These are phyloP conservation scores for Anagyrus pseudococci DNA, from an alignment of 2,888 invertebrate genomes.

Conservation along the genomic window DNA sequence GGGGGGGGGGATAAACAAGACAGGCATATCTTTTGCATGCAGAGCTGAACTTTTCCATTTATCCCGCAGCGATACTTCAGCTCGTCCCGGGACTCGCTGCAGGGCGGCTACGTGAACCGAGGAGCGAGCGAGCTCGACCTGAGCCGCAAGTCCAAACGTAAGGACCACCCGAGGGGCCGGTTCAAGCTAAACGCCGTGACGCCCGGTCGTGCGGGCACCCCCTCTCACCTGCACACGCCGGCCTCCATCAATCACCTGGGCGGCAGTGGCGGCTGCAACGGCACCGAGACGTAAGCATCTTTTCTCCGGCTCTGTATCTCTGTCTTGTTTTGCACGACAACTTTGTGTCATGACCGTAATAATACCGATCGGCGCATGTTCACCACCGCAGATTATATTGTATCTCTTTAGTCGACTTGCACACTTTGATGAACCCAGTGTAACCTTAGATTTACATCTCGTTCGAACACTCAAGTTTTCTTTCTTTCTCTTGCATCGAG, in stretches of 20 bases:
- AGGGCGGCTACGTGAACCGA: conserved; percentile 73
- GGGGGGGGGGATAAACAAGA: no score
- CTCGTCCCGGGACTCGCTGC: conserved; percentile 77
- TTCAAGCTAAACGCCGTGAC: conserved; percentile 65
- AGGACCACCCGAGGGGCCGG: conserved; percentile 67
- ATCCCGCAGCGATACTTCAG: conserved; percentile 71
- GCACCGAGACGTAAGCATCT: conserved; percentile 69
- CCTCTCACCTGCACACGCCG: conserved; percentile 70
- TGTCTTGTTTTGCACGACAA: no score
- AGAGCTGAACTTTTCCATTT: no score
- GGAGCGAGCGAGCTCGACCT: conserved; percentile 79
- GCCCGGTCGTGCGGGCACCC: conserved; percentile 12
- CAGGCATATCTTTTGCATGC: no score
- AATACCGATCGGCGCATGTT: no score
- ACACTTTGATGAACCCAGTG: no score
- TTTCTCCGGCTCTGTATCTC: conserved; percentile 2
- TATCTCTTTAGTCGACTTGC: no score
- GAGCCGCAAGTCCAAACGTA: conserved; percentile 73
- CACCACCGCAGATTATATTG: no score
- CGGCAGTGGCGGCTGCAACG: conserved; percentile 71
- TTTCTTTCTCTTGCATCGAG: no score
- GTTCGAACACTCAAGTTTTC: no score
- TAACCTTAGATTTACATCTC: no score
- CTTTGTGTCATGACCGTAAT: no score
- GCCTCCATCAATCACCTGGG: conserved; percentile 69